phyloP scores from a whole-genome alignment of 1,140 invertebrate species.

The Nasonia vitripennis region DNA sequence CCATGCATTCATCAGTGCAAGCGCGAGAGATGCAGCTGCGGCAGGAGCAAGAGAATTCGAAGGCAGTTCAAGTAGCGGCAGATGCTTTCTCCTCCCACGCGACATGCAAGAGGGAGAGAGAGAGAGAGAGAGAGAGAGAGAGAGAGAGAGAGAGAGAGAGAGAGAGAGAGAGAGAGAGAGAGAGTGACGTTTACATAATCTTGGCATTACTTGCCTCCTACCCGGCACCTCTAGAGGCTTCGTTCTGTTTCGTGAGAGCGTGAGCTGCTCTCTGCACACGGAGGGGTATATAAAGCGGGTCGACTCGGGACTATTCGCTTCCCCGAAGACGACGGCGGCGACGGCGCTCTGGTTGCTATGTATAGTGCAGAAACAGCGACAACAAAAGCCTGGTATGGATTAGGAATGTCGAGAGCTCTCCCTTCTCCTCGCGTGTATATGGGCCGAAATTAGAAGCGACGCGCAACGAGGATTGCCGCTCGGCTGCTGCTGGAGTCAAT shows the following conservation, averaged over 20 bases:
- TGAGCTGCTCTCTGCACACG: conserved; percentile 20
- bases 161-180: conserved; percentile 48
- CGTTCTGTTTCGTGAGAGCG: background rate
- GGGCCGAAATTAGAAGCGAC: conserved; percentile 43
- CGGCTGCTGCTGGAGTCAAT: background rate
- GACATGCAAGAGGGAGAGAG: conserved; percentile 19
- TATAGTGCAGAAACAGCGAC: conserved; percentile 59
- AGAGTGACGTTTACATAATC: conserved; percentile 73
- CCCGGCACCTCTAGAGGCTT: conserved; percentile 17
- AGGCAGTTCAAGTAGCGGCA: background rate
- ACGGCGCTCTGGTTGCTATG: background rate
- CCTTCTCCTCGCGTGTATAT: conserved; percentile 47
- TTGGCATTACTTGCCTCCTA: conserved; percentile 69
- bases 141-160: conserved; percentile 38
- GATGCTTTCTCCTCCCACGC: background rate
- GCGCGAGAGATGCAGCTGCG: background rate
- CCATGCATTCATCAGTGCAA: background rate
- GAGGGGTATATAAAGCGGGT: conserved; percentile 60
- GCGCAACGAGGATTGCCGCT: background rate
- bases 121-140: conserved; percentile 28
- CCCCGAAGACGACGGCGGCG: conserved; percentile 21
- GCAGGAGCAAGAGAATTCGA: background rate
- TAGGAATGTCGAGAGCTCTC: conserved; percentile 60
- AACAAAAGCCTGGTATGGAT: conserved; percentile 66
- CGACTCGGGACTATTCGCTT: conserved; percentile 55